phyloP scores from a whole-genome alignment of 2,888 invertebrate species.

The Mactromeris polynyma region DNA sequence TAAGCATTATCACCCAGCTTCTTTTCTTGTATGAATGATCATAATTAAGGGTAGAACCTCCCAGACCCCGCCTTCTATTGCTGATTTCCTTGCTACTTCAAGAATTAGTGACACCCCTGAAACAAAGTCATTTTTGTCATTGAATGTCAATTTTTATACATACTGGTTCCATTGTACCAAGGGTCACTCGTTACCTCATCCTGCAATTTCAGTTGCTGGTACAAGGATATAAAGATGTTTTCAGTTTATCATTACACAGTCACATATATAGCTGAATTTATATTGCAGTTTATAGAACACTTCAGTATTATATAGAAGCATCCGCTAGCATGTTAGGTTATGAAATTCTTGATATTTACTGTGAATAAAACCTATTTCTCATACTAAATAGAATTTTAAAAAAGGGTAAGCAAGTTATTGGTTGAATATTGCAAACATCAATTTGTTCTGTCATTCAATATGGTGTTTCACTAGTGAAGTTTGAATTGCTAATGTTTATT shows the following conservation, averaged over 20 bases:
- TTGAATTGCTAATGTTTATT: slow-evolving; percentile 4
- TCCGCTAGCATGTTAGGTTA: slow-evolving; percentile 6
- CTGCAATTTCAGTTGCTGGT: neutral
- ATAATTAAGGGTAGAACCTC: no score
- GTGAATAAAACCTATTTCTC: neutral
- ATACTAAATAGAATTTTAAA: neutral
- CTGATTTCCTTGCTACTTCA: no score
- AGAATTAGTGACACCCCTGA: no score
- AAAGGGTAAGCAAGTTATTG: neutral
- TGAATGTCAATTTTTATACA: neutral
- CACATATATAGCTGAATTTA: neutral
- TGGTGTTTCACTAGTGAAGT: neutral
- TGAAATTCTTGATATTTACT: no score
- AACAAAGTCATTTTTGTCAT: neutral
- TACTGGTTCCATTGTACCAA: neutral
- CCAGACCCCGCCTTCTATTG: no score
- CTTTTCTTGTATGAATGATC: no score
- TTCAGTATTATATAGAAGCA: neutral
- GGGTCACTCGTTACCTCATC: no score
- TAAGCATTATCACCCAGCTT: no score
- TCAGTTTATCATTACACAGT: neutral
- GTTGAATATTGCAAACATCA: neutral
- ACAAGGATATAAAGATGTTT: neutral
- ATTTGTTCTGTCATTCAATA: neutral
- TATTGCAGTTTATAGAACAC: neutral